phyloP scores from a whole-genome alignment of 2,113 vertebrate genomes.

The Apus apus region DNA sequence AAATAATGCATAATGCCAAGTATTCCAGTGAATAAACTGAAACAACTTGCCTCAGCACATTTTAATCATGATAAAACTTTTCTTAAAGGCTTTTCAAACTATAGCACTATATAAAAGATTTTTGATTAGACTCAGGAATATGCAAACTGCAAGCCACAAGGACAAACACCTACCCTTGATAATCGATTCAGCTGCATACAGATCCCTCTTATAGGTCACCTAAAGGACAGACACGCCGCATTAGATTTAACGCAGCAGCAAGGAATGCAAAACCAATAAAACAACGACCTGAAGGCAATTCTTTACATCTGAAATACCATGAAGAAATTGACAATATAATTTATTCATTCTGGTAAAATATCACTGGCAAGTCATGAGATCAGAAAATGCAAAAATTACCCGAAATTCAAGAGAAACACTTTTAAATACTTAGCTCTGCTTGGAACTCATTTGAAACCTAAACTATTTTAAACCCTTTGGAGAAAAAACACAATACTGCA shows the following conservation, averaged over 20 bases:
- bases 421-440: slow-evolving; percentile 1
- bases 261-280: slow-evolving; percentile 74
- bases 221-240: slow-evolving; percentile 78
- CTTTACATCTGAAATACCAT: slow-evolving; percentile 49
- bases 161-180: slow-evolving; percentile 89
- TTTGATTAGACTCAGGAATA: slow-evolving; percentile 35
- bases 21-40: slow-evolving; percentile 15
- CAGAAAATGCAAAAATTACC: neutral
- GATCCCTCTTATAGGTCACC: slow-evolving; percentile 95
- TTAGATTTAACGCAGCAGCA: slow-evolving; percentile 73
- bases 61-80: slow-evolving; percentile 1
- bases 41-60: slow-evolving; percentile 12
- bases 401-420: neutral
- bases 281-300: slow-evolving; percentile 58
- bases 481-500: neutral
- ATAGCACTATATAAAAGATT: neutral
- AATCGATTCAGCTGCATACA: slow-evolving; percentile 92
- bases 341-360: slow-evolving; percentile 56
- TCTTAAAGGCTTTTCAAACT: slow-evolving; percentile 58
- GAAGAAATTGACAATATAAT: slow-evolving; percentile 57
- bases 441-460: slow-evolving; percentile 1
- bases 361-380: slow-evolving; percentile 12
- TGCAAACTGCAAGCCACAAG: slow-evolving; percentile 50
- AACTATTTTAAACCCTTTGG: neutral
- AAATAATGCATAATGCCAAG: slow-evolving; percentile 17